Base-by-base conservation (phyloP, 2,888 invertebrate species). In the Leucania comma region DNA sequence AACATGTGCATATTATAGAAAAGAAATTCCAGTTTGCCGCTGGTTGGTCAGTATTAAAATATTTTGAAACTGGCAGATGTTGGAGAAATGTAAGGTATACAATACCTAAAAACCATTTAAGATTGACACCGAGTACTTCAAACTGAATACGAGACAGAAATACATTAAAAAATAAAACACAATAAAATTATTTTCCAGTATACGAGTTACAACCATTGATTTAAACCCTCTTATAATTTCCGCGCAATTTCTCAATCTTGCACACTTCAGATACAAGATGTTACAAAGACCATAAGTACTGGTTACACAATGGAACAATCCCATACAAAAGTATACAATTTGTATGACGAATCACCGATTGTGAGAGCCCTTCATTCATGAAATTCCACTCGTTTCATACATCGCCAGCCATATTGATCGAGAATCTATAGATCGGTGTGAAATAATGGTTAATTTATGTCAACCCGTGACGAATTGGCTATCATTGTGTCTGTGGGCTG, bases 381-480 rank as follows among this genome's bases (percentile, higher is more conserved):
- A 58, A 71, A 80, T 69, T 48, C 76, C 72, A 67, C 80, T 80
- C 57, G 72, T 80, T 81, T 68, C 80, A 80, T 72, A 65, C 73
- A 51, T 38, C 66, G 62, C 9, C 53, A 64, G 75, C 59, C 80
- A 78, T 83, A 62, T 82, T 80, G 74, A 82, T 79, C 73, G 81
- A 80, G 68, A 78, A 85, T 83, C 86, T 78, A 82, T 82, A 74
- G 82, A 82, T 79, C 46, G 68, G 86, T 86, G 86, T 87, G 87
- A 87, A 88, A 89, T 84, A 86, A 89, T 87, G 80, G 86, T 86
- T 88, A 89, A 88, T 90, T 90, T 88, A 89, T 90, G 90, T 89
- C 90, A 88, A 79, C 75, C 80, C 77, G 74, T 90, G 87, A 90
- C 90, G 85, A 88, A 91, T 90, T 78, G 79, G 50, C 71, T 61